Conservation (phyloP, 2,113 vertebrate species). For the Hippolais icterina region DNA sequence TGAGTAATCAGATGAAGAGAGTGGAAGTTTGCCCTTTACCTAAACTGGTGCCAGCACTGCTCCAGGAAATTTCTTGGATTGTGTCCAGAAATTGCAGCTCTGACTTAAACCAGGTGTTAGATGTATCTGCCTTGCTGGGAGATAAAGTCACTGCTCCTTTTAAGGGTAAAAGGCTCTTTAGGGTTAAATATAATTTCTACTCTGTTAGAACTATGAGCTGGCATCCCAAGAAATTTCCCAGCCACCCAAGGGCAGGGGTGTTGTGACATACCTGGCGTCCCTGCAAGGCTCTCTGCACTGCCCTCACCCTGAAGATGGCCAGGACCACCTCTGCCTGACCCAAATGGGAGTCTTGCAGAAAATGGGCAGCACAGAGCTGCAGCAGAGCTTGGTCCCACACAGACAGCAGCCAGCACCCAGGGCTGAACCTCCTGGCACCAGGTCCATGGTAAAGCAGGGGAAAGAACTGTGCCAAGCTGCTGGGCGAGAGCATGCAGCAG, state of each 20-base stretch:
- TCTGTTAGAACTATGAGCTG: not conserved
- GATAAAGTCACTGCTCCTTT: not conserved
- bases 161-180: not conserved
- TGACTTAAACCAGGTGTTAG: not conserved
- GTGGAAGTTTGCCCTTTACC: not conserved
- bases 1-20: not conserved
- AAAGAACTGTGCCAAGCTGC: not conserved
- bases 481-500: not conserved
- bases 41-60: not conserved
- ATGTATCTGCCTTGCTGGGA: not conserved
- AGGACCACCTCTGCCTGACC: not conserved
- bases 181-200: not conserved
- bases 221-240: not conserved
- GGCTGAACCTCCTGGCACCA: not conserved
- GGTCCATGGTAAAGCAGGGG: not conserved
- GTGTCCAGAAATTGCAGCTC: not conserved
- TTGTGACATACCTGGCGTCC: not conserved
- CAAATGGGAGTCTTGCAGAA: rapidly evolving
- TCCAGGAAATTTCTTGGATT: not conserved
- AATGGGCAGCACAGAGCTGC: not conserved
- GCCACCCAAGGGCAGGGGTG: not conserved
- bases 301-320: not conserved
- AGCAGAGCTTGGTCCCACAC: not conserved
- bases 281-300: not conserved
- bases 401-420: not conserved